Evolutionary conservation across 2,113 vertebrate genomes (phyloP).

Genomic region (Ceyx cyanopectus): DNA sequence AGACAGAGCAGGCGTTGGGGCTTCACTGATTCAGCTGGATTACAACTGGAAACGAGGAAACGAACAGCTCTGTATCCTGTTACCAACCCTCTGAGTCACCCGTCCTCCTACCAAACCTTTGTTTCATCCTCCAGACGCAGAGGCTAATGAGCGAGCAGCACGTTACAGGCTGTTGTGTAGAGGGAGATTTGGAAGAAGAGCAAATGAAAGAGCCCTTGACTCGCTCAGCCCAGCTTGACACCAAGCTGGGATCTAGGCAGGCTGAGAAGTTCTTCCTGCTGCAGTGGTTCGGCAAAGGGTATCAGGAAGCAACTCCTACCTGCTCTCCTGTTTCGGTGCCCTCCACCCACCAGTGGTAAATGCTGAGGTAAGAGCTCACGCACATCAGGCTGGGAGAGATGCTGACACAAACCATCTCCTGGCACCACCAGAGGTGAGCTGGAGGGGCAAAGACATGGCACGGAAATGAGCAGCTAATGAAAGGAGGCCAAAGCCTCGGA

Average conservation of each 20-base stretch:
- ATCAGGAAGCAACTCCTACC: not conserved
- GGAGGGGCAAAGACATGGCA: not conserved
- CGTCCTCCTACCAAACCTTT: conserved; percentile 1
- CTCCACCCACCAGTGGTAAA: conserved; percentile 18
- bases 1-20: not conserved
- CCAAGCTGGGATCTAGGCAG: not conserved
- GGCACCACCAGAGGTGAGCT: not conserved
- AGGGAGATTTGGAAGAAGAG: not conserved
- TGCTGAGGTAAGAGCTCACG: conserved; percentile 30
- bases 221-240: not conserved
- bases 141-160: not conserved
- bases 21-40: conserved; percentile 44
- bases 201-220: not conserved
- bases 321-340: not conserved
- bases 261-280: not conserved
- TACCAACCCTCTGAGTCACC: conserved; percentile 52
- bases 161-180: not conserved
- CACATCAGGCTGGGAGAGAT: conserved; percentile 7
- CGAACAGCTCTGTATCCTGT: not conserved
- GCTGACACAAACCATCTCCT: conserved; percentile 28
- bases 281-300: not conserved
- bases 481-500: not conserved
- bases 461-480: not conserved
- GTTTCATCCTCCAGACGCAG: conserved; percentile 22
- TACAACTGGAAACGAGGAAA: conserved; percentile 31